A percentile compares a stretch with the other conserved stretches of the same genome.
These are phyloP conservation scores for Mohoua ochrocephala DNA, from an alignment of 2,113 vertebrate species.

Conservation along the genomic window DNA sequence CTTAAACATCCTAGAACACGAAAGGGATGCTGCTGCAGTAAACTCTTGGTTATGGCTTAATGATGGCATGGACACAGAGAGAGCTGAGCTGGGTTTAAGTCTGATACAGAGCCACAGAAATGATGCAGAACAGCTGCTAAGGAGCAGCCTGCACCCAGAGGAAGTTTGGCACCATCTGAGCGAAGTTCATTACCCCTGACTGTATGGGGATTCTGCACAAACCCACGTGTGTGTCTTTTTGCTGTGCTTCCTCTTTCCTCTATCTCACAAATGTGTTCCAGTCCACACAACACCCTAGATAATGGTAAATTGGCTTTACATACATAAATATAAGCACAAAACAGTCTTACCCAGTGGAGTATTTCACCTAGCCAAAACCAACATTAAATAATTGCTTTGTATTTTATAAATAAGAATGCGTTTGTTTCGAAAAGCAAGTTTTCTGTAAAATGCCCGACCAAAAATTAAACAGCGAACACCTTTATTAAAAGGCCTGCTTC, in stretches of 20 bases:
- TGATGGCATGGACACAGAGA: neutral
- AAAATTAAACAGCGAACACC: neutral
- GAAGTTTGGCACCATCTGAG: neutral
- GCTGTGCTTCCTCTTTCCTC: neutral
- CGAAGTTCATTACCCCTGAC: neutral
- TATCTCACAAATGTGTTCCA: neutral
- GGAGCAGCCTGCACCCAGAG: neutral
- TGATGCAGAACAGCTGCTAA: neutral
- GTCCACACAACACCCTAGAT: neutral
- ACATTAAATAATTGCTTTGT: neutral
- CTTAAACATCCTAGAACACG: neutral
- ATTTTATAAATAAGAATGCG: neutral
- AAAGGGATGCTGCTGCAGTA: neutral
- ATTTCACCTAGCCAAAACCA: neutral
- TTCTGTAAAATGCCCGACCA: neutral
- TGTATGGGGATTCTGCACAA: neutral
- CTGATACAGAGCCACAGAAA: neutral
- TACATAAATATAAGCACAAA: neutral
- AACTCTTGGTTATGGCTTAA: neutral
- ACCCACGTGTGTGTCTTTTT: neutral
- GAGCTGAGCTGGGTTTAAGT: neutral
- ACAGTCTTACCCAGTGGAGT: neutral
- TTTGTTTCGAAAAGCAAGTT: neutral
- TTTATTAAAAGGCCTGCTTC: neutral
- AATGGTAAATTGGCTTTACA: neutral